Percentiles rank a stretch among this genome's conserved stretches.
Conservation (phyloP, 2,797 vertebrate species). For the Lagocephalus sceleratus region DNA sequence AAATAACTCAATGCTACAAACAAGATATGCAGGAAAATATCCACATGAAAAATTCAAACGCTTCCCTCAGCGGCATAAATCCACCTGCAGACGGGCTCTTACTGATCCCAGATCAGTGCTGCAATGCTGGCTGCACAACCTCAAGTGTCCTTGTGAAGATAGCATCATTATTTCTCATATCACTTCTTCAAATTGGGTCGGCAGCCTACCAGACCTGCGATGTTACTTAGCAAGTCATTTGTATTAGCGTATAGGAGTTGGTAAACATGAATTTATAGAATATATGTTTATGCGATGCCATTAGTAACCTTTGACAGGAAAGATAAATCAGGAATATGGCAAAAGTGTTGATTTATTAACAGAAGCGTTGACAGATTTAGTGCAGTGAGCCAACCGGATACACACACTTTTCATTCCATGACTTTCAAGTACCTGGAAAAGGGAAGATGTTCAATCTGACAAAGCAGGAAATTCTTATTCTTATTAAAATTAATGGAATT, state of each 20-base stretch:
- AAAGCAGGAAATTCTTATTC: too few species aligned
- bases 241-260: constrained; percentile 41
- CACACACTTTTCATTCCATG: too few species aligned
- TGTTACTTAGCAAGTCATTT: constrained; percentile 73
- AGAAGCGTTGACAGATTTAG: constrained; percentile 35
- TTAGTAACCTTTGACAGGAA: constrained; percentile 16
- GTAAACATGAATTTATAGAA: constrained; percentile 39
- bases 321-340: constrained; percentile 16
- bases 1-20: constrained; percentile 39
- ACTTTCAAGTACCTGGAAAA: too few species aligned
- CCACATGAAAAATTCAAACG: constrained; percentile 23
- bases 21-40: constrained; percentile 20
- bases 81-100: constrained; percentile 25
- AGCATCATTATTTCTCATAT: constrained; percentile 67
- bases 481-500: too few species aligned
- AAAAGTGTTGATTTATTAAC: constrained; percentile 51
- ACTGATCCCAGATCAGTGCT: constrained; percentile 42
- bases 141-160: constrained; percentile 60
- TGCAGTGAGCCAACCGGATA: too few species aligned
- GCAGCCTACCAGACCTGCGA: constrained; percentile 62
- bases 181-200: constrained; percentile 69
- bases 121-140: constrained; percentile 35
- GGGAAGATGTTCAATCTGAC: too few species aligned
- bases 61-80: constrained; percentile 48
- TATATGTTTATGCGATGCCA: constrained; percentile 27